Base-by-base conservation (phyloP, 2,113 vertebrate species). In the Brienomyrus brachyistius region DNA sequence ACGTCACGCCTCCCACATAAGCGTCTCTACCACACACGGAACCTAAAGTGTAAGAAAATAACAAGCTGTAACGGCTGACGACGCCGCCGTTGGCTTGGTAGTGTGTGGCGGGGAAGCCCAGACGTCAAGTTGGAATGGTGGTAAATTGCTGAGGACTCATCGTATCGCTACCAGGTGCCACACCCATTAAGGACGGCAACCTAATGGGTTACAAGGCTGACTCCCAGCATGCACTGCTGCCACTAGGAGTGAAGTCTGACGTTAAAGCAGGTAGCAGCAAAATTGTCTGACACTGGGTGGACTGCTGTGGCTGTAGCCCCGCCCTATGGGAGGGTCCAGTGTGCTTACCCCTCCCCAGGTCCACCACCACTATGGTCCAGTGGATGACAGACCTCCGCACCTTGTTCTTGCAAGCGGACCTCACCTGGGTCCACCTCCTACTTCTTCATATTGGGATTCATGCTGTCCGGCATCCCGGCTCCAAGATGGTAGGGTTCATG, bases 171-270 rank as follows among this genome's bases (percentile, higher is more conserved):
- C 40, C 27, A 19, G 43, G 17, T 83, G 35, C 43, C 80, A 23
- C 40, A 8, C 21, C 40, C 5, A 83, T 47, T 48, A 17, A 23
- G 80, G 19, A 13, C 19, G 21, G 19, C 19, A 43, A 45, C 1
- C 35, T 27, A 43, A 45, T 43, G 31, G 9, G 77, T 43, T 45
- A 40, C 77, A n/a, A 23, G 45, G 21, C 82, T n/a, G 23, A 40
- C 23, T 84, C 82, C 82, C 82, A 48, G 82, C 40, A 84, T 84
- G 82, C 82, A 48, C 82, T 84, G 82, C 82, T 47, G 21, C 82
- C n/a, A 70, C 10, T 80, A 43, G 2, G 5, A 19, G 31, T 80
- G 15, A 35, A 15, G 35, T 80, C 35, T 13, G 27, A 31, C 5
- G 9, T 66, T 66, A 66, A 23, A 66, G 21, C 27, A 31, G 27